Percentiles rank a stretch among this genome's conserved stretches.
These are phyloP conservation scores for Zaprionus tsacasi DNA, from an alignment of 1,140 invertebrate species.

Conservation along the genomic window DNA sequence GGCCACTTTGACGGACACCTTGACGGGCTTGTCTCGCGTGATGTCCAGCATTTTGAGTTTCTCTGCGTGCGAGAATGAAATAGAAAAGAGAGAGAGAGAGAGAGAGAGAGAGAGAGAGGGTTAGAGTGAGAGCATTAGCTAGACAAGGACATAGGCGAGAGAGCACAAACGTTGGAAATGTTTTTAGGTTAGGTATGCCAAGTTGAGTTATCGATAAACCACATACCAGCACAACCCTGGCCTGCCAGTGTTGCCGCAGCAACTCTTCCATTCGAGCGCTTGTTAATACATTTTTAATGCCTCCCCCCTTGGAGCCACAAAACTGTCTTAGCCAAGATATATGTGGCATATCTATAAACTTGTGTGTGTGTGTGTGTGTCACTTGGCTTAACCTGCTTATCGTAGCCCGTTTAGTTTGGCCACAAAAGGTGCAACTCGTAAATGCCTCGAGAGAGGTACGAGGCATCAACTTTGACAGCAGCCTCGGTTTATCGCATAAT, in stretches of 20 bases:
- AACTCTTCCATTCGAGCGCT: neutral
- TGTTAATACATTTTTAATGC: constrained; percentile 8
- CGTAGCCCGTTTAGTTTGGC: neutral
- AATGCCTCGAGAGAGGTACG: neutral
- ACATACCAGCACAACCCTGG: too few species aligned
- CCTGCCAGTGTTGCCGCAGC: too few species aligned
- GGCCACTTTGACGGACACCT: constrained; percentile 91
- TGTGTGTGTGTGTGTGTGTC: neutral
- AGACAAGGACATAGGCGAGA: neutral
- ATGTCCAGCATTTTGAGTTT: constrained; percentile 90
- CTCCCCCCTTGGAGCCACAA: neutral
- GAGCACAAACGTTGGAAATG: too few species aligned
- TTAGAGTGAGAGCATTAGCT: neutral
- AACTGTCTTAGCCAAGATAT: neutral
- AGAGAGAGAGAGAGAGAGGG: neutral
- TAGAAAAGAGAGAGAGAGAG: neutral
- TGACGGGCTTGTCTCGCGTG: constrained; percentile 92
- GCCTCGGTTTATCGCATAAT: constrained; percentile 5
- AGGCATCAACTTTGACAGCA: constrained; percentile 4
- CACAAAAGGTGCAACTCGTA: neutral
- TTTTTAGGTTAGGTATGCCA: neutral
- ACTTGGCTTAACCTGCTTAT: neutral
- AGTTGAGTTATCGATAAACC: neutral
- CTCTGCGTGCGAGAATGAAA: constrained; percentile 50
- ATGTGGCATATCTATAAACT: neutral